A percentile compares a stretch with the other conserved stretches of the same genome.
phyloP scores from a whole-genome alignment of 1,140 invertebrate genomes.

The Heliconius hewitsoni region DNA sequence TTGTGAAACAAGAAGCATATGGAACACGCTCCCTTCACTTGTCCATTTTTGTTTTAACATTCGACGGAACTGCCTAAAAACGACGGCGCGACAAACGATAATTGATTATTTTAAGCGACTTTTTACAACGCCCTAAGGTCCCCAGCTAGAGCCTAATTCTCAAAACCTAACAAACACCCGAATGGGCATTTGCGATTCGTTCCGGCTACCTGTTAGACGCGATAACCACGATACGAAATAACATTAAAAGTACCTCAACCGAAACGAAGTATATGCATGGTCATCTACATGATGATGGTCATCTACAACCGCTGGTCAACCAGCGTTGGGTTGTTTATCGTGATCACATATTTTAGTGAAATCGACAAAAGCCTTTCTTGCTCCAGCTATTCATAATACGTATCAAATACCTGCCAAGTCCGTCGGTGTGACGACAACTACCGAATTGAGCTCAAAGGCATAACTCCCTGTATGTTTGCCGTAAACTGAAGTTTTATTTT shows the following conservation, averaged over 20 bases:
- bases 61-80: constrained; percentile 16
- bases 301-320: constrained; percentile 51
- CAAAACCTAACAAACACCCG: constrained; percentile 74
- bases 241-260: constrained; percentile 70
- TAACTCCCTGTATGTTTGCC: constrained; percentile 72
- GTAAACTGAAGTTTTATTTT: constrained; percentile 77
- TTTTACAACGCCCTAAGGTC: constrained; percentile 30
- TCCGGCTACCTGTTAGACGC: constrained; percentile 46
- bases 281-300: too few species aligned
- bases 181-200: constrained; percentile 51
- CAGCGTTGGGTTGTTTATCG: constrained; percentile 35
- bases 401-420: constrained; percentile 79
- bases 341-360: constrained; percentile 28
- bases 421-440: constrained; percentile 79
- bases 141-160: constrained; percentile 24
- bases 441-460: constrained; percentile 68
- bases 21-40: constrained; percentile 45
- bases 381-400: constrained; percentile 77
- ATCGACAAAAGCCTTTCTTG: constrained; percentile 52
- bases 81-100: constrained; percentile 8
- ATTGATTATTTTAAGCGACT: constrained; percentile 16
- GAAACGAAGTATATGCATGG: constrained; percentile 59
- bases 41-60: constrained; percentile 19
- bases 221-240: constrained; percentile 56
- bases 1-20: constrained; percentile 58